Conservation (phyloP, 2,888 invertebrate species). For the Orthosia gracilis region DNA sequence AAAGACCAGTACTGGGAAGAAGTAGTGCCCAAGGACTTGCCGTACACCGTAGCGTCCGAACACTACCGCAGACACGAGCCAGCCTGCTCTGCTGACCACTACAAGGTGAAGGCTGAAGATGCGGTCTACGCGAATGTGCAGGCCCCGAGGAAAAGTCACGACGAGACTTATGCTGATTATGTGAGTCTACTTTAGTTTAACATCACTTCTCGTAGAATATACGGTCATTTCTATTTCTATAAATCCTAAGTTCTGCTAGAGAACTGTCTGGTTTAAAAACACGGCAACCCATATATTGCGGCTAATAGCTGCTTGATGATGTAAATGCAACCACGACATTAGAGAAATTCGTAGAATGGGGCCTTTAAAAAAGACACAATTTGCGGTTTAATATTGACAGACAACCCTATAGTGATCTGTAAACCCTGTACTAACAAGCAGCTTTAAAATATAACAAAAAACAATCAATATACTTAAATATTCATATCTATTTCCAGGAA, state of each 20-base stretch:
- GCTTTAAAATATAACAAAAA: background rate
- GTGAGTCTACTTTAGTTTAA: constrained; percentile 90
- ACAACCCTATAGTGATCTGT: too few relatives aligned
- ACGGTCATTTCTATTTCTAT: too few relatives aligned
- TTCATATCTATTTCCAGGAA: constrained; percentile 91
- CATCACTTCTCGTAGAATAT: background rate
- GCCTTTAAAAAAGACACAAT: too few relatives aligned
- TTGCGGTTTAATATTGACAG: too few relatives aligned
- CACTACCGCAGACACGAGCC: constrained; percentile 96
- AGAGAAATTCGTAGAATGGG: too few relatives aligned
- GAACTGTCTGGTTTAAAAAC: too few relatives aligned
- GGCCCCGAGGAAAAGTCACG: constrained; percentile 93
- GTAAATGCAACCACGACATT: too few relatives aligned
- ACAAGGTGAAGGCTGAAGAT: constrained; percentile 95
- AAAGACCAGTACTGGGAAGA: constrained; percentile 99
- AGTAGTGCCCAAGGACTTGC: constrained; percentile 96
- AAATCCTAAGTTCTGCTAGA: too few relatives aligned
- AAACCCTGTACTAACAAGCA: too few relatives aligned
- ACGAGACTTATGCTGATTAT: constrained; percentile 97
- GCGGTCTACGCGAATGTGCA: constrained; percentile 96
- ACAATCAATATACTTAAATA: background rate
- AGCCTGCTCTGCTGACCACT: constrained; percentile 96
- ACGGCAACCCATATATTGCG: too few relatives aligned
- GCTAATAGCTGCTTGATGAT: too few relatives aligned
- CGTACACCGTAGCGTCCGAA: constrained; percentile 97